Base-by-base conservation (phyloP, 1,140 invertebrate genomes). In the Temnothorax nylanderi region DNA sequence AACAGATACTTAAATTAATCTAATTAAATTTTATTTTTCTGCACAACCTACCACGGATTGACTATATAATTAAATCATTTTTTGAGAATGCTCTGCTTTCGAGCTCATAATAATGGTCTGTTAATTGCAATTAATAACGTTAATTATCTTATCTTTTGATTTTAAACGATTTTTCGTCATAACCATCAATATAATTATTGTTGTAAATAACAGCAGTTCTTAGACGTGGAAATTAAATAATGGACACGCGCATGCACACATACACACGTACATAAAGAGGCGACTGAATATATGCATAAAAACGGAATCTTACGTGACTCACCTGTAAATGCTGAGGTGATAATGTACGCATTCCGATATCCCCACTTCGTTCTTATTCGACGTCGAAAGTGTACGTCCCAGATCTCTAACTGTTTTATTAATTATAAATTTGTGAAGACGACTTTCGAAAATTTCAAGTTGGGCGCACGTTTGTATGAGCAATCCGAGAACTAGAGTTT, bases 391-490 rank as follows among this genome's bases (percentile, higher is more conserved):
- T 16, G 41, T 0, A 16, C 7, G n/a, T 49, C 11, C 41, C 1
- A 47, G 21, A 18, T 47, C 26, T 44, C 8, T 21, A 41, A 67
- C 4, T 37, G 37, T 71, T 44, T 44, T 81, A 26, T 4, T 13
- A 13, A 13, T 32, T n/a, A 81, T n/a, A n/a, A 56, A 47, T 71
- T n/a, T n/a, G n/a, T 13, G 16, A 41, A 90, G 69, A 21, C 89
- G 80, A 44, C 8, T 51, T 54, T 90, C 77, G 5, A 87, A 69
- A 47, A 90, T 89, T 65, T 84, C 71, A 11, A 90, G 49, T 11
- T 90, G 90, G 2, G 75, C 80, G 11, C 89, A 89, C 0, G 87
- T 65, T 65, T 89, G 85, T 13, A 89, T 51, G 56, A 87, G 69
- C 11, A 87, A 47, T n/a, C 90, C 89, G 5, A 81, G 86, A 0